Conservation (phyloP, 2,113 vertebrate genomes). For the Athene noctua region DNA sequence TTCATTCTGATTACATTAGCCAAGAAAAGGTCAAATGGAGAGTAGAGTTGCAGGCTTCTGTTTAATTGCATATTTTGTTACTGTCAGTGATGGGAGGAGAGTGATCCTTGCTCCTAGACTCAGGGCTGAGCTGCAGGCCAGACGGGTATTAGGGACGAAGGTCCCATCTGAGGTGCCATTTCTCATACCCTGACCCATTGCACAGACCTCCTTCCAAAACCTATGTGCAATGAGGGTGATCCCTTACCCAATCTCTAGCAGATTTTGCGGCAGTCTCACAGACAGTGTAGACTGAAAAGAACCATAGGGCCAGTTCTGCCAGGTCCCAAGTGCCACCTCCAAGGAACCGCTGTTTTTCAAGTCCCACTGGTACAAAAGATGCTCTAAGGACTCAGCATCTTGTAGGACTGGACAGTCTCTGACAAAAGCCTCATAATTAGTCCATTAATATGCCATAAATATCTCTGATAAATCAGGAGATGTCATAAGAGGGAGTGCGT, state of each 20-base stretch:
- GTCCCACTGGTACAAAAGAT: neutral
- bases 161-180: neutral
- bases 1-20: conserved; percentile 19
- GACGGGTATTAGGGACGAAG: neutral
- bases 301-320: neutral
- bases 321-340: neutral
- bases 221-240: neutral
- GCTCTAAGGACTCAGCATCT: neutral
- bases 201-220: neutral
- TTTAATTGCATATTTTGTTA: conserved; percentile 27
- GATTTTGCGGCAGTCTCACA: neutral
- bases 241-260: neutral
- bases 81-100: neutral
- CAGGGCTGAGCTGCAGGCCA: neutral
- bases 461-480: neutral
- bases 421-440: neutral
- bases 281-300: neutral
- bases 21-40: conserved; percentile 33
- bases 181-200: neutral
- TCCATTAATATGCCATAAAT: neutral
- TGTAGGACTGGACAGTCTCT: neutral
- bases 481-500: neutral
- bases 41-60: conserved; percentile 1
- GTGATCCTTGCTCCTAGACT: neutral
- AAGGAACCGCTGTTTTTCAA: neutral